Conservation (phyloP, 2,113 vertebrate genomes). For the Hymenochirus boettgeri region DNA sequence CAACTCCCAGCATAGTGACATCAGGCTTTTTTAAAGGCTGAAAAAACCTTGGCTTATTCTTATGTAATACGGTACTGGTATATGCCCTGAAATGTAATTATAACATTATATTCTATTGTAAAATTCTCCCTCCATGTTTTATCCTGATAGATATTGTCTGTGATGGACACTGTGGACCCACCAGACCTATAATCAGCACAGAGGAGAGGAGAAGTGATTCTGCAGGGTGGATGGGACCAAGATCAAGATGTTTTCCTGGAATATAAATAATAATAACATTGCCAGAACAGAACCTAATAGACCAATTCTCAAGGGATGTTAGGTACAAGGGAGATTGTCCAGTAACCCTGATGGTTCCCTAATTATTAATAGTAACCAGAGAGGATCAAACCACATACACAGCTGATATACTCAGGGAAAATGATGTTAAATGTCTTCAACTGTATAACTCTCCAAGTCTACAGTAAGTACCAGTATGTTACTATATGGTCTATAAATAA, state of each 20-base stretch:
- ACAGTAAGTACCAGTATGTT: background rate
- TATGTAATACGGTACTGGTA: no score
- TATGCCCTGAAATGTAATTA: no score
- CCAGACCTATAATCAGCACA: background rate
- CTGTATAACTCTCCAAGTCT: slow-evolving; percentile 14
- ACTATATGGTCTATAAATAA: no score
- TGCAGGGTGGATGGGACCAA: background rate
- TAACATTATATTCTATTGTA: no score
- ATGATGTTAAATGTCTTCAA: background rate
- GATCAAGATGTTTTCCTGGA: slow-evolving; percentile 2
- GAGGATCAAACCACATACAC: slow-evolving; percentile 10
- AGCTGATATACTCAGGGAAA: background rate
- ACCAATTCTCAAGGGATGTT: background rate
- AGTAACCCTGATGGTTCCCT: slow-evolving; percentile 5
- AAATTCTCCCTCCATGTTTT: no score
- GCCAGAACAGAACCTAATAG: background rate
- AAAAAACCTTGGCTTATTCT: no score
- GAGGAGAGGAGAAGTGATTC: background rate
- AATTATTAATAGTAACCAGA: background rate
- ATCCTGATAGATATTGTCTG: slow-evolving; percentile 2
- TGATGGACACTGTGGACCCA: background rate
- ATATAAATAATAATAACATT: slow-evolving; percentile 15
- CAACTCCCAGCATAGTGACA: no score
- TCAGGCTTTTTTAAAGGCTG: no score
- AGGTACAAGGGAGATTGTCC: slow-evolving; percentile 4